Evolutionary conservation across 2,113 vertebrate species (phyloP).

Genomic region (Larimichthys crocea): DNA sequence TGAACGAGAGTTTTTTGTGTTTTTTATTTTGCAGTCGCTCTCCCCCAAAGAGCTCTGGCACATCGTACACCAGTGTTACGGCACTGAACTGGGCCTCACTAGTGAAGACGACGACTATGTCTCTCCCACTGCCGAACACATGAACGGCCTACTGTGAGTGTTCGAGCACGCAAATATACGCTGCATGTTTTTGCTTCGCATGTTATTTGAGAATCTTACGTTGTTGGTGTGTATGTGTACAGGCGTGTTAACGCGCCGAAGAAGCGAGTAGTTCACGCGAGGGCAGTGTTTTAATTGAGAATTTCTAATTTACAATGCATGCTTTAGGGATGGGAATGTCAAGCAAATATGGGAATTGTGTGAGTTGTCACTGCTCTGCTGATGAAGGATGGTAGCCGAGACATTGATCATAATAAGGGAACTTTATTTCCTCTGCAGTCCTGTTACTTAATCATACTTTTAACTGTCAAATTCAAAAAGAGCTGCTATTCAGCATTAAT

Average conservation of each 20-base stretch:
- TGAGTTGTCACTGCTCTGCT: too few species aligned
- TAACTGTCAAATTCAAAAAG: too few species aligned
- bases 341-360: too few species aligned
- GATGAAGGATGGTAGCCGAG: too few species aligned
- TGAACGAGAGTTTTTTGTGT: not conserved
- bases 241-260: not conserved
- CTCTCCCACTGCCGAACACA: constrained; percentile 87
- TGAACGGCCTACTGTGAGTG: constrained; percentile 93
- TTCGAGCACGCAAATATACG: not conserved
- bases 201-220: not conserved
- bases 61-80: constrained; percentile 94
- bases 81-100: constrained; percentile 92
- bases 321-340: too few species aligned
- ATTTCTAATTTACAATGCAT: not conserved
- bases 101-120: constrained; percentile 95
- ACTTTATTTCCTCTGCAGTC: too few species aligned
- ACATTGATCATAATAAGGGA: too few species aligned
- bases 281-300: not conserved
- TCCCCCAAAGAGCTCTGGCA: constrained; percentile 93
- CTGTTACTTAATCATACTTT: too few species aligned
- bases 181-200: not conserved
- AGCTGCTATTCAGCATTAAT: not conserved
- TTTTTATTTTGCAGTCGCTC: constrained; percentile 82
- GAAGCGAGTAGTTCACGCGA: not conserved
- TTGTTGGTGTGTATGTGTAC: not conserved